Percentiles rank a stretch among this genome's conserved stretches.
These are phyloP conservation scores for Caenorhabditis inopinata DNA, from an alignment of 1,140 invertebrate genomes.

Conservation along the genomic window DNA sequence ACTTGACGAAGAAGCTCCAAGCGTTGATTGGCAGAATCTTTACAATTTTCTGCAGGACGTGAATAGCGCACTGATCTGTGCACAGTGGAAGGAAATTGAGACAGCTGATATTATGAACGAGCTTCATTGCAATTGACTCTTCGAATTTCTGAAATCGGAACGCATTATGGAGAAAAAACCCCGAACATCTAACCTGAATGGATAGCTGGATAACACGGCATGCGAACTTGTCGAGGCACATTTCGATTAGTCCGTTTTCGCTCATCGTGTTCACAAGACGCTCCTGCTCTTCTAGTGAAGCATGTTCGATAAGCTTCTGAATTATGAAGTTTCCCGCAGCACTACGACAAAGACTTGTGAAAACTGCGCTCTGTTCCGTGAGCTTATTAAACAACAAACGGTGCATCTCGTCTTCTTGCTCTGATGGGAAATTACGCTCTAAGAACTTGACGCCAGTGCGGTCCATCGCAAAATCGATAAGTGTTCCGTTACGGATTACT, in stretches of 20 bases:
- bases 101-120: background rate
- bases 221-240: background rate
- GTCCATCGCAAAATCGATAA: background rate
- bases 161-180: no score
- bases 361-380: background rate
- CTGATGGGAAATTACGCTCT: background rate
- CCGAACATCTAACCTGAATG: no score
- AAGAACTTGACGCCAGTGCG: background rate
- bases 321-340: background rate
- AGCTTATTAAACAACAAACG: background rate
- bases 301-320: background rate
- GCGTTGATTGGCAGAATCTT: background rate
- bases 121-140: background rate
- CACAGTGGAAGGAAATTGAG: background rate
- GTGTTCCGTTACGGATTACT: background rate
- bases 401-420: background rate
- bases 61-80: background rate
- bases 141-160: background rate
- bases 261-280: background rate
- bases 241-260: background rate
- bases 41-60: background rate
- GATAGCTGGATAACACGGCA: background rate
- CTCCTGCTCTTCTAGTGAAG: background rate
- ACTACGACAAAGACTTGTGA: background rate
- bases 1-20: slow-evolving; percentile 26